Evolutionary conservation across 2,113 vertebrate genomes (phyloP).

Genomic region (Hippocampus abdominalis): DNA sequence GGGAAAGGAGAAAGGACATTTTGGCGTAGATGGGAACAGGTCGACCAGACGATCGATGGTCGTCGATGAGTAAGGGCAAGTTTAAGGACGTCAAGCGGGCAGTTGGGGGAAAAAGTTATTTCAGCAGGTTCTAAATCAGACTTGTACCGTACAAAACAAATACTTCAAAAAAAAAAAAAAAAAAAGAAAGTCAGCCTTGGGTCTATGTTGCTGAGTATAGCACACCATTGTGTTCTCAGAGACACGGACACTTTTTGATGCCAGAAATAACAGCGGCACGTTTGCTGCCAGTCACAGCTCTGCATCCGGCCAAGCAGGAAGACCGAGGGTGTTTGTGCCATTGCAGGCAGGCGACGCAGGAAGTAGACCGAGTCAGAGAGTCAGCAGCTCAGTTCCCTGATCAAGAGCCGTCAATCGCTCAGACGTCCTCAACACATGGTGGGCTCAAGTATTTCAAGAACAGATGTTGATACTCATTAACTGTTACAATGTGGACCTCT

Average conservation of each 20-base stretch:
- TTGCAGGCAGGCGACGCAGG: conserved; percentile 50
- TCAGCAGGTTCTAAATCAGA: neutral
- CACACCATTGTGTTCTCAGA: conserved; percentile 22
- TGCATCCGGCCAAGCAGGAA: conserved; percentile 64
- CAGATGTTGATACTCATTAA: neutral
- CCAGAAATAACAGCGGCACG: conserved; percentile 36
- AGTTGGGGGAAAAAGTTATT: neutral
- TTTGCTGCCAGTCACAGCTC: conserved; percentile 39
- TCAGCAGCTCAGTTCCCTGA: conserved; percentile 40
- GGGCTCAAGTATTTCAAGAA: conserved; percentile 1
- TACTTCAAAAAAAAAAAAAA: neutral
- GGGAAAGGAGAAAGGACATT: neutral
- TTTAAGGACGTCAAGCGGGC: neutral
- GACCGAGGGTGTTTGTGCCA: conserved; percentile 39
- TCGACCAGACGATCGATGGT: neutral
- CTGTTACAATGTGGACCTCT: conserved; percentile 7
- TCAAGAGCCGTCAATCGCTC: conserved; percentile 16
- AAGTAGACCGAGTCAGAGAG: conserved; percentile 45
- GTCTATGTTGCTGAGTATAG: neutral
- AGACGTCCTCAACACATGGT: neutral
- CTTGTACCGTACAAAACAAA: neutral
- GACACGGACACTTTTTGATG: conserved; percentile 27
- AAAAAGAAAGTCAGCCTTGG: neutral
- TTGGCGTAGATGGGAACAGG: neutral
- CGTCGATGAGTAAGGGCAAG: neutral